Evolutionary conservation across 2,797 vertebrate species (phyloP), one percentile per base, ranked within the genome.

Genomic region (Nannoperca australis): DNA sequence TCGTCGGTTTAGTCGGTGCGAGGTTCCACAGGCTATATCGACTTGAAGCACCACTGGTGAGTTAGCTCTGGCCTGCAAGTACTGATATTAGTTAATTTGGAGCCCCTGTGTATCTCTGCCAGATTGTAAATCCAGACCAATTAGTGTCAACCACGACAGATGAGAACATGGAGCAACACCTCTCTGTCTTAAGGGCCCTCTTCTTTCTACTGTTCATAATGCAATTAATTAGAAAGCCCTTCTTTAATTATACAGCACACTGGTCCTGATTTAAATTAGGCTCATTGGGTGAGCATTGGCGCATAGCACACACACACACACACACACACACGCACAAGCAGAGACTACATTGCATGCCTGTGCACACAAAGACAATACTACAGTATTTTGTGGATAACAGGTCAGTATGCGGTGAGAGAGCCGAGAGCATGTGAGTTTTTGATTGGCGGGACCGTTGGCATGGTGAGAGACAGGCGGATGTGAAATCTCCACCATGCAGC

Each of bases 191-290:
- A 60, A 84, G 82, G 82, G 73, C 65, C 67, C 61, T 89, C 78
- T 84, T 84, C 76, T 76, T 85, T 83, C 84, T 53, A 68, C 71
- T 49, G 73, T 82, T 90, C 84, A 84, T 84, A 88, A 91, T 87
- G 85, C 60, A 85, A 84, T 91, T 91, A 70, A 89, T 85, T 86
- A 85, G 75, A 81, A 76, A 86, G n/a, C 42, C 56, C 27, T 67
- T 61, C 74, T 85, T 86, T 88, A 87, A 87, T 88, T 85, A 86
- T 83, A 84, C 59, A 58, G 67, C 72, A 78, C 83, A 75, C 80
- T 77, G 70, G 66, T 44, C 85, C 74, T 83, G 83, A 88, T 87
- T 88, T 81, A 76, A 92, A 89, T 81, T 30, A 63, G 72, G 45
- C 79, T 78, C 42, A 45, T 15, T 80, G 60, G 49, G 32, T 65